Conservation (phyloP, 1,140 invertebrate species). For the Drosophila equinoxialis region DNA sequence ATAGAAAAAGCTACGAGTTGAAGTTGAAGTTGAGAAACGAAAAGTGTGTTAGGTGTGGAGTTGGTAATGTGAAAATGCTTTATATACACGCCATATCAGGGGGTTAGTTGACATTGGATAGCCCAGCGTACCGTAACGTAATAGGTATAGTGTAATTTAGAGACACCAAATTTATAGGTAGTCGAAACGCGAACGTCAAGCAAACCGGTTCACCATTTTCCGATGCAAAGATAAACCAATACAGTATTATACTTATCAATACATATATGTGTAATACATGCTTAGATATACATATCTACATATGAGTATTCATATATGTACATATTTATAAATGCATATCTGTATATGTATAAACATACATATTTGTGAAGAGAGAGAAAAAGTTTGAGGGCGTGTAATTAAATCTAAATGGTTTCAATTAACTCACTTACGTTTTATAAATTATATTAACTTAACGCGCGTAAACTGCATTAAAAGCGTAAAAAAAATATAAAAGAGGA, state of each 20-base stretch:
- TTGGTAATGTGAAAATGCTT: conserved; percentile 76
- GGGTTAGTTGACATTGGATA: conserved; percentile 45
- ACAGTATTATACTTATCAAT: neutral
- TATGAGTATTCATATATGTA: neutral
- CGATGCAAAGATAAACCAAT: neutral
- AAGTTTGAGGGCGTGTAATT: conserved; percentile 57
- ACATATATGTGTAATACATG: neutral
- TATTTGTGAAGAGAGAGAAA: neutral
- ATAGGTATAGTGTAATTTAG: conserved; percentile 26
- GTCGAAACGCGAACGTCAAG: conserved; percentile 70
- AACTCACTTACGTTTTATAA: conserved; percentile 59
- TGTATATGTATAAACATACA: neutral
- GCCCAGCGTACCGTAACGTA: conserved; percentile 59
- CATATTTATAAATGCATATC: neutral
- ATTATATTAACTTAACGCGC: conserved; percentile 66
- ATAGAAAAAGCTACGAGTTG: conserved; percentile 12
- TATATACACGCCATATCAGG: conserved; percentile 50
- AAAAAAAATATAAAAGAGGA: conserved; percentile 46
- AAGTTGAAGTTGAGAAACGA: conserved; percentile 25
- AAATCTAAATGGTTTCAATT: conserved; percentile 79
- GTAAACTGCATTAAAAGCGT: conserved; percentile 77
- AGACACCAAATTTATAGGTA: conserved; percentile 39
- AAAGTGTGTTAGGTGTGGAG: conserved; percentile 41
- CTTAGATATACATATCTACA: neutral
- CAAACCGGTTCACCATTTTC: conserved; percentile 38